phyloP scores from a whole-genome alignment of 2,797 vertebrate species.

The Enteromius unitaeniatus region DNA sequence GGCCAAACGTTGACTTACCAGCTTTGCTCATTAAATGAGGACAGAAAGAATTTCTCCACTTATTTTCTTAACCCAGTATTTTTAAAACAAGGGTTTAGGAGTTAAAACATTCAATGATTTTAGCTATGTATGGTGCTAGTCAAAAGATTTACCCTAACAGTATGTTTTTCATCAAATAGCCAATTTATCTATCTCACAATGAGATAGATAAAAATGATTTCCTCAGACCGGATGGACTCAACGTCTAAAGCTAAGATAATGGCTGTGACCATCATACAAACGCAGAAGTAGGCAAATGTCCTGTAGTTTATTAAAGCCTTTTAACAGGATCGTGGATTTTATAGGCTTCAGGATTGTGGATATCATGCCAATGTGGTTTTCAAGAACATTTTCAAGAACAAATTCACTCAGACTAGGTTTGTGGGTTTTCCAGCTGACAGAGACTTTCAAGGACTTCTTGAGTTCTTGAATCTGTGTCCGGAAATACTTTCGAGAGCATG shows the following conservation, averaged over 20 bases:
- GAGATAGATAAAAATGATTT: too few relatives aligned
- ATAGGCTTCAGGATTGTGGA: too few relatives aligned
- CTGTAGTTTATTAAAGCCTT: too few relatives aligned
- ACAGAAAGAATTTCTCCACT: conserved; percentile 1
- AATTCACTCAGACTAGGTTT: not conserved
- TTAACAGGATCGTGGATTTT: too few relatives aligned
- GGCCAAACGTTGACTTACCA: conserved; percentile 36
- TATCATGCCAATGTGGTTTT: not conserved
- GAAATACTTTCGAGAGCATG: not conserved
- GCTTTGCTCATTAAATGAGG: not conserved
- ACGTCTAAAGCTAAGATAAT: too few relatives aligned
- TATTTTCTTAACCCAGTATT: not conserved
- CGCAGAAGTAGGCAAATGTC: too few relatives aligned
- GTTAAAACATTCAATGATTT: not conserved
- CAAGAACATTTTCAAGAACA: not conserved
- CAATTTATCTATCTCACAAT: not conserved
- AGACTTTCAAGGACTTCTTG: not conserved
- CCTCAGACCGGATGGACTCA: too few relatives aligned
- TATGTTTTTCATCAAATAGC: not conserved
- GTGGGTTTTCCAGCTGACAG: not conserved
- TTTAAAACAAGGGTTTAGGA: not conserved
- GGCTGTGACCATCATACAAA: too few relatives aligned
- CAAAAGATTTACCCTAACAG: not conserved
- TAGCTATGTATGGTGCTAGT: not conserved
- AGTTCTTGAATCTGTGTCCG: not conserved